Percentiles rank a stretch among this genome's conserved stretches.
Conservation (phyloP, 1,140 invertebrate genomes). For the Tenebrio molitor region DNA sequence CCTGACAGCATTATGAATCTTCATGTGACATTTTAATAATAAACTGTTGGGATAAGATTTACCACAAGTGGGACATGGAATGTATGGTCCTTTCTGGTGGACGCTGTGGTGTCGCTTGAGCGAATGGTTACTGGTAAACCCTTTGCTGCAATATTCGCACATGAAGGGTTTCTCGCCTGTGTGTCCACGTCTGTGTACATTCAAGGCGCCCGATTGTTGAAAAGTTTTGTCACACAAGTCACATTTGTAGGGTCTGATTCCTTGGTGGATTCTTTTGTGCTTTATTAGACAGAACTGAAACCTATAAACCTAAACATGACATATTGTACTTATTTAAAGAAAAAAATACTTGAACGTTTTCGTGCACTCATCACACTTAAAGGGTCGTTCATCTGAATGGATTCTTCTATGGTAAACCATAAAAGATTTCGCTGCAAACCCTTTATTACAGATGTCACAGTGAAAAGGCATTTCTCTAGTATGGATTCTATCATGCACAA, state of each 20-base stretch:
- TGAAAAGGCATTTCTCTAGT: slow-evolving; percentile 59
- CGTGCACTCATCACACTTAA: slow-evolving; percentile 57
- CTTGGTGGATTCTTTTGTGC: slow-evolving; percentile 62
- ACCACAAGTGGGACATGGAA: not conserved
- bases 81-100: not conserved
- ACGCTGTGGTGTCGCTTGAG: slow-evolving; percentile 38
- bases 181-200: not conserved
- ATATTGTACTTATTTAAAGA: not conserved
- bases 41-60: not conserved
- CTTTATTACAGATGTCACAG: slow-evolving; percentile 46
- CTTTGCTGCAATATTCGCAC: slow-evolving; percentile 63
- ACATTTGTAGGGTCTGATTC: slow-evolving; percentile 56
- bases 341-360: slow-evolving; percentile 56
- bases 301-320: slow-evolving; percentile 48
- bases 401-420: not conserved
- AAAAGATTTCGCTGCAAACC: not conserved
- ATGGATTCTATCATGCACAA: slow-evolving; percentile 63
- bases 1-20: slow-evolving; percentile 57
- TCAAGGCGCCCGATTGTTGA: slow-evolving; percentile 60
- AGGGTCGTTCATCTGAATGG: slow-evolving; percentile 56
- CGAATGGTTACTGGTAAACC: slow-evolving; percentile 63
- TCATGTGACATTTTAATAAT: slow-evolving; percentile 49
- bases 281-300: slow-evolving; percentile 58
- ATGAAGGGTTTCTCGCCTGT: slow-evolving; percentile 8
- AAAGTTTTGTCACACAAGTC: slow-evolving; percentile 77